These are phyloP conservation scores for Anastrepha obliqua DNA, from an alignment of 1,140 invertebrate genomes.

Conservation along the genomic window DNA sequence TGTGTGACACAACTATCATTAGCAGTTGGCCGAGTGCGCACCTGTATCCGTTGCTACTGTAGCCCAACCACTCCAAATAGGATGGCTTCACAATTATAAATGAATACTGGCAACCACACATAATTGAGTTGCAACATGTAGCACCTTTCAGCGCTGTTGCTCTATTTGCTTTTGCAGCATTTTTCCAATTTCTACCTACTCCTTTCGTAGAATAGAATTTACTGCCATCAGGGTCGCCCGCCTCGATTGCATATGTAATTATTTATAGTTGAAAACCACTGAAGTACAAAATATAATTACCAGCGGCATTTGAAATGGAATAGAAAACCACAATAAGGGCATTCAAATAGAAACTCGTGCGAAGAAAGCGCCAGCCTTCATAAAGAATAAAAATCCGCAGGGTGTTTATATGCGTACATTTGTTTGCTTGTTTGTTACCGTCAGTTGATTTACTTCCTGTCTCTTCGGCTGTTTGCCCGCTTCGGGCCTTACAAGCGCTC, in stretches of 20 bases:
- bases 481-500: neutral
- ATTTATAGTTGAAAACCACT: conserved; percentile 13
- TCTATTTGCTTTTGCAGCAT: neutral
- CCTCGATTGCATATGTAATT: conserved; percentile 22
- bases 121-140: conserved; percentile 34
- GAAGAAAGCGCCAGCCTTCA: conserved; percentile 28
- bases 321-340: conserved; percentile 31
- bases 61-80: conserved; percentile 23
- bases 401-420: neutral
- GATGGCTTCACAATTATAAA: neutral
- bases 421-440: neutral
- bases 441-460: neutral
- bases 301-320: conserved; percentile 43
- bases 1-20: conserved; percentile 15
- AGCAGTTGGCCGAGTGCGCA: conserved; percentile 33
- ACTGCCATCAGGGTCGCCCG: neutral
- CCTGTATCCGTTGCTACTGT: conserved; percentile 2
- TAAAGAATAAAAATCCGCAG: too few relatives aligned
- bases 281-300: conserved; percentile 41
- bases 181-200: conserved; percentile 6
- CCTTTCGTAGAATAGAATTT: neutral
- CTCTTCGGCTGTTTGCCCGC: neutral
- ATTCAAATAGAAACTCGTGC: conserved; percentile 5
- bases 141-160: conserved; percentile 25
- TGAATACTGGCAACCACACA: conserved; percentile 24